phyloP scores from a whole-genome alignment of 2,797 vertebrate species.

The Enteromius anoplus region DNA sequence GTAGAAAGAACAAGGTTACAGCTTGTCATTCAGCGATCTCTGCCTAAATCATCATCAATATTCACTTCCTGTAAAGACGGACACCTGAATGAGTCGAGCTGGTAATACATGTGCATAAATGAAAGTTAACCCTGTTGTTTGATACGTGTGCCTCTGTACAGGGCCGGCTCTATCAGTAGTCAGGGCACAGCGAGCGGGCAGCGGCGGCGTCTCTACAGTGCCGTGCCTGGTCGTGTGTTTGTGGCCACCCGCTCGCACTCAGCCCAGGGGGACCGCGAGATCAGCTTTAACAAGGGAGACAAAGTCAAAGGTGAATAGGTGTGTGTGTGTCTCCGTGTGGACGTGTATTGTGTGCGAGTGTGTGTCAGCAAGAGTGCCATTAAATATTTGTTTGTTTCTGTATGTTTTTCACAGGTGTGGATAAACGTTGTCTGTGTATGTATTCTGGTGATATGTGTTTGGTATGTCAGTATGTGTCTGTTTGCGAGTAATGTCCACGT shows the following conservation, averaged over 20 bases:
- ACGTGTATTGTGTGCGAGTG: background rate
- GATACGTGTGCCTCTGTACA: constrained; percentile 51
- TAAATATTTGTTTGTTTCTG: constrained; percentile 55
- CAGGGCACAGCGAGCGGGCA: constrained; percentile 68
- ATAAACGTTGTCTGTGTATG: constrained; percentile 65
- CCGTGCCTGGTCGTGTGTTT: constrained; percentile 88
- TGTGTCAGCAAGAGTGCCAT: background rate
- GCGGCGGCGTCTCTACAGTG: constrained; percentile 88
- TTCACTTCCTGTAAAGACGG: background rate
- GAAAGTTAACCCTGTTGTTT: constrained; percentile 26
- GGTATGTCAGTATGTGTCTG: constrained; percentile 54
- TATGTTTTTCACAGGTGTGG: constrained; percentile 62
- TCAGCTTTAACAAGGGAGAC: constrained; percentile 91
- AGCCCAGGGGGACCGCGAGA: constrained; percentile 88
- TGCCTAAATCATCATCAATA: background rate
- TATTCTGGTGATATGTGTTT: constrained; percentile 57
- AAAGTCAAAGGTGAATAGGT: constrained; percentile 87
- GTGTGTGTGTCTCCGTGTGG: constrained; percentile 14
- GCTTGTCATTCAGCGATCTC: constrained; percentile 2
- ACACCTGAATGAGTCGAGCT: background rate
- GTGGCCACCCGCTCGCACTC: constrained; percentile 88
- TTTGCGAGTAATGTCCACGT: constrained; percentile 31
- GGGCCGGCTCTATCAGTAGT: constrained; percentile 64
- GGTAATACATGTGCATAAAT: background rate
- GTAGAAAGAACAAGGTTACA: background rate